Evolutionary conservation across 2,113 vertebrate genomes (phyloP).

Genomic region (Microtus ochrogaster): DNA sequence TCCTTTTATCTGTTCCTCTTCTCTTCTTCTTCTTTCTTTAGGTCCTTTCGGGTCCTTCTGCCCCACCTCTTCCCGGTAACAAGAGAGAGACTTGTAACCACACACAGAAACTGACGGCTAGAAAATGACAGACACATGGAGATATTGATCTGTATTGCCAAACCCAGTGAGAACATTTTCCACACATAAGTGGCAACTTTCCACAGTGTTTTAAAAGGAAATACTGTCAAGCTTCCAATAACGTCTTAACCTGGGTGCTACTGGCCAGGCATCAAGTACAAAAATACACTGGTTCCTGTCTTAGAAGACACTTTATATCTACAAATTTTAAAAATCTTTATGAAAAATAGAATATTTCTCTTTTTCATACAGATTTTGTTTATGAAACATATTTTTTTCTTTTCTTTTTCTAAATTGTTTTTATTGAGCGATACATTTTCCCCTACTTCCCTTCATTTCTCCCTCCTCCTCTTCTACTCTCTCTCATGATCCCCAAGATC

Average conservation of each 20-base stretch:
- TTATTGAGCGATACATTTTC: no score
- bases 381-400: no score
- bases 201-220: constrained; percentile 15
- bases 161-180: neutral
- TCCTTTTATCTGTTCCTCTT: no score
- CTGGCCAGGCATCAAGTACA: neutral
- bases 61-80: neutral
- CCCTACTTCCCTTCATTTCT: no score
- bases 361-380: no score
- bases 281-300: neutral
- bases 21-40: neutral
- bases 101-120: neutral
- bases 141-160: neutral
- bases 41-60: neutral
- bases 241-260: neutral
- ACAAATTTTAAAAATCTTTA: constrained; percentile 4
- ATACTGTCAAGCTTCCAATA: neutral
- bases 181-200: neutral
- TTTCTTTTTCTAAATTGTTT: no score
- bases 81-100: neutral
- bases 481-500: no score
- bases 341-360: neutral
- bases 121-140: neutral
- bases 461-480: no score
- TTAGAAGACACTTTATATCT: neutral